Conservation (phyloP, 2,888 invertebrate species). For the Lucinisca nassula region DNA sequence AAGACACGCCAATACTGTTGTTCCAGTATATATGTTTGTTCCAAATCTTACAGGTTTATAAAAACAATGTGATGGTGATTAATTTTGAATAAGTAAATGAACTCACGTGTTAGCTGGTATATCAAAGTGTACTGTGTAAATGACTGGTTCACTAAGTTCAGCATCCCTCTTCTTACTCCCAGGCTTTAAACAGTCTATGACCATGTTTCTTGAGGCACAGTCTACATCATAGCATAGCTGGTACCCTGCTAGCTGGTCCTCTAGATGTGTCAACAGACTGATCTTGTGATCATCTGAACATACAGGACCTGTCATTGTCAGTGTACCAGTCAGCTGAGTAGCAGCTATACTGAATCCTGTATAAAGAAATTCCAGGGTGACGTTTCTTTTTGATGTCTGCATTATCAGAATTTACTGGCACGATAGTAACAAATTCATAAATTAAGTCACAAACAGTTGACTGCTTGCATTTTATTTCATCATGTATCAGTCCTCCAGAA, state of each 20-base stretch:
- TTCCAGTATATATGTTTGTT: no score
- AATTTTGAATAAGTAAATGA: background rate
- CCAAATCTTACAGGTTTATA: no score
- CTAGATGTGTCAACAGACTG: constrained; percentile 67
- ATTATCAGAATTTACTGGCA: no score
- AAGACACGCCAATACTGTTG: no score
- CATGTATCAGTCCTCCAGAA: no score
- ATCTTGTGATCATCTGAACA: constrained; percentile 69
- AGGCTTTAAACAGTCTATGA: constrained; percentile 70
- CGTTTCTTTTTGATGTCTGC: no score
- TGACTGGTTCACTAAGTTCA: constrained; percentile 38
- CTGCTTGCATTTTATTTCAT: no score
- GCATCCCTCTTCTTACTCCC: constrained; percentile 57
- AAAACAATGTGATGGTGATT: no score
- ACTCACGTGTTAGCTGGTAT: constrained; percentile 74
- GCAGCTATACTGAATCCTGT: constrained; percentile 61
- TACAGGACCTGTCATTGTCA: constrained; percentile 68
- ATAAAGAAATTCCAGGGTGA: no score
- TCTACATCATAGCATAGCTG: constrained; percentile 71
- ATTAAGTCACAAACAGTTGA: background rate
- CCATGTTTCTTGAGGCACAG: constrained; percentile 67
- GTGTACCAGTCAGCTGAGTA: constrained; percentile 64
- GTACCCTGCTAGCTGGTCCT: constrained; percentile 63
- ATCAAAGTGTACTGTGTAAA: constrained; percentile 58
- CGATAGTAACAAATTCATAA: constrained; percentile 11